Conservation (phyloP, 1,140 invertebrate species). For the Oryzaephilus surinamensis region DNA sequence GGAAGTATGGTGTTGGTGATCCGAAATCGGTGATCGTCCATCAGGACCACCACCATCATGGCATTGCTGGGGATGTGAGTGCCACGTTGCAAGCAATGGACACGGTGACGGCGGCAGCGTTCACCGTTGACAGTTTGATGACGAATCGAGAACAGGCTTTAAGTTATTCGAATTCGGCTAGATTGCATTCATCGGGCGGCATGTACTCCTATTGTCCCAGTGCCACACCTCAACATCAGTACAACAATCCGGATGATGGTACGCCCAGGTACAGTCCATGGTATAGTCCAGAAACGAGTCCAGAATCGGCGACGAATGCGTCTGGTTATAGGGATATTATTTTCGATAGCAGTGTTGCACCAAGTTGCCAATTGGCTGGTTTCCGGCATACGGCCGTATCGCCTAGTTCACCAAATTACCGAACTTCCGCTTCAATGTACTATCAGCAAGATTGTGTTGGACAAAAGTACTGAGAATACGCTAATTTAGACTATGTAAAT, state of each 20-base stretch:
- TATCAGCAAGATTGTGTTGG: slow-evolving; percentile 40
- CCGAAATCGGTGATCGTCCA: slow-evolving; percentile 35
- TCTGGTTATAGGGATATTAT: slow-evolving; percentile 32
- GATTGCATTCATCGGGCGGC: slow-evolving; percentile 39
- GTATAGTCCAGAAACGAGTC: slow-evolving; percentile 43
- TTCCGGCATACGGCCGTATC: slow-evolving; percentile 45
- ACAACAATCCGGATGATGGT: slow-evolving; percentile 42
- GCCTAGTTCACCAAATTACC: slow-evolving; percentile 42
- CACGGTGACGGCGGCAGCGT: slow-evolving; percentile 32
- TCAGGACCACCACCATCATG: slow-evolving; percentile 40
- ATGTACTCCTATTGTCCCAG: slow-evolving; percentile 34
- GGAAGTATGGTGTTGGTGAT: slow-evolving; percentile 27
- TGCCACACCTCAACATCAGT: slow-evolving; percentile 42
- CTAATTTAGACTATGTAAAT: slow-evolving; percentile 22
- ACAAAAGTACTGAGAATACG: slow-evolving; percentile 33
- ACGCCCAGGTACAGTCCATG: slow-evolving; percentile 41
- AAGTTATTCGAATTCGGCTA: slow-evolving; percentile 32
- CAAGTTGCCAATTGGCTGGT: slow-evolving; percentile 47
- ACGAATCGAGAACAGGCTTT: slow-evolving; percentile 37
- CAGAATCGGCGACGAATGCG: slow-evolving; percentile 40
- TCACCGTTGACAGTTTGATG: slow-evolving; percentile 46
- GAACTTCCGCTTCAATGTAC: slow-evolving; percentile 40
- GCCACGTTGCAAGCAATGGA: slow-evolving; percentile 39
- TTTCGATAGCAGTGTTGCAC: slow-evolving; percentile 30
- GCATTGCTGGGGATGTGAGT: slow-evolving; percentile 23